phyloP scores from a whole-genome alignment of 2,113 vertebrate genomes.

The Vulpes ferrilata region DNA sequence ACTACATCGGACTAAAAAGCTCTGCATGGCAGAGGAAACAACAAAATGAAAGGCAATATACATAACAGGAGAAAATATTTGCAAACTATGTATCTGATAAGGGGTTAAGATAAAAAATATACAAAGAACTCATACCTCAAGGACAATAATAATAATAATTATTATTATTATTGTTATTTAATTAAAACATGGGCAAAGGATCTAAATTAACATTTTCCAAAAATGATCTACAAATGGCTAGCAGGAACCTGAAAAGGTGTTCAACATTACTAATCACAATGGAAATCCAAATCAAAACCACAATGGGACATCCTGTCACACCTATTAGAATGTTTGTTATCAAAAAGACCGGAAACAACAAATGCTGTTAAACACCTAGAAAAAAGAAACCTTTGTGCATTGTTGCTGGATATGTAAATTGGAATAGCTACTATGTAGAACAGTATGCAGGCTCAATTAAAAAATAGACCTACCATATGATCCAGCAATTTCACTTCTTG shows the following conservation, averaged over 20 bases:
- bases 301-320: not conserved
- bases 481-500: not conserved
- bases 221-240: not conserved
- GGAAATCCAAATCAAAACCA: not conserved
- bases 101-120: not conserved
- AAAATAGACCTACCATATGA: not conserved
- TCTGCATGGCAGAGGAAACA: not conserved
- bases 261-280: not conserved
- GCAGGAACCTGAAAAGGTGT: not conserved
- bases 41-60: not conserved
- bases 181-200: not conserved
- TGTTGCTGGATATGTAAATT: not conserved
- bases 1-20: not conserved
- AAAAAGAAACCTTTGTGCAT: not conserved
- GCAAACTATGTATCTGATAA: not conserved
- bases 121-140: not conserved
- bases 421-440: not conserved
- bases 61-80: not conserved
- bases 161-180: not conserved
- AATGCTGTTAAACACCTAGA: not conserved
- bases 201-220: not conserved
- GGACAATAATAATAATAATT: not conserved
- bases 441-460: not conserved
- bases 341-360: not conserved
- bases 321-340: not conserved